phyloP scores from a whole-genome alignment of 2,797 vertebrate species.

The Potorous gilbertii region DNA sequence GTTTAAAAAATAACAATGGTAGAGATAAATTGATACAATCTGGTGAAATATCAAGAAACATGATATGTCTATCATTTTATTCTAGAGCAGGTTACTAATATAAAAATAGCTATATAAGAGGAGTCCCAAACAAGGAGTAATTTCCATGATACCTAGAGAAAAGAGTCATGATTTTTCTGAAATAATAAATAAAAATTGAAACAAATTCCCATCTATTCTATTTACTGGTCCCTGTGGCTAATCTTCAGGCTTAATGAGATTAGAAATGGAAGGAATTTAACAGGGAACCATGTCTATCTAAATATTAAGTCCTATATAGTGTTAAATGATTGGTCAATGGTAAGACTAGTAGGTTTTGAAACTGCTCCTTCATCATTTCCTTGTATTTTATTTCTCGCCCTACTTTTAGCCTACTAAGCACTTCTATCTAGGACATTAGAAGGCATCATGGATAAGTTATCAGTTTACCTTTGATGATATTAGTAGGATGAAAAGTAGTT shows the following conservation, averaged over 20 bases:
- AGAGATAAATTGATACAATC: slow-evolving; percentile 4
- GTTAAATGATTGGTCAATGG: background rate
- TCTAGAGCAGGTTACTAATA: background rate
- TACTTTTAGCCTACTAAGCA: background rate
- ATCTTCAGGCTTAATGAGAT: background rate
- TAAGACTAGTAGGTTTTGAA: background rate
- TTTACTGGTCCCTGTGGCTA: background rate
- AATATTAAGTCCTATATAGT: background rate
- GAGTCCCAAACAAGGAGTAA: background rate
- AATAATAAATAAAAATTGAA: background rate
- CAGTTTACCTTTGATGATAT: background rate
- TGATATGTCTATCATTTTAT: background rate
- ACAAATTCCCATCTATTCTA: background rate
- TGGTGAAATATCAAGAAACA: slow-evolving; percentile 12
- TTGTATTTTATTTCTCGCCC: background rate
- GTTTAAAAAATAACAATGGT: background rate
- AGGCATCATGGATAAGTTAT: background rate
- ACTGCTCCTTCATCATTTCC: background rate
- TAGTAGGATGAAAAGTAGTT: background rate
- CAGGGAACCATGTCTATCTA: background rate
- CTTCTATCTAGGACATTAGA: background rate
- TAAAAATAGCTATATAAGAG: background rate
- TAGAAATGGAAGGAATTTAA: background rate
- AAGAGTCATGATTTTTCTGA: background rate
- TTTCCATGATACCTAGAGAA: background rate